Evolutionary conservation across 2,888 invertebrate species (phyloP).

Genomic region (Lingula anatina): DNA sequence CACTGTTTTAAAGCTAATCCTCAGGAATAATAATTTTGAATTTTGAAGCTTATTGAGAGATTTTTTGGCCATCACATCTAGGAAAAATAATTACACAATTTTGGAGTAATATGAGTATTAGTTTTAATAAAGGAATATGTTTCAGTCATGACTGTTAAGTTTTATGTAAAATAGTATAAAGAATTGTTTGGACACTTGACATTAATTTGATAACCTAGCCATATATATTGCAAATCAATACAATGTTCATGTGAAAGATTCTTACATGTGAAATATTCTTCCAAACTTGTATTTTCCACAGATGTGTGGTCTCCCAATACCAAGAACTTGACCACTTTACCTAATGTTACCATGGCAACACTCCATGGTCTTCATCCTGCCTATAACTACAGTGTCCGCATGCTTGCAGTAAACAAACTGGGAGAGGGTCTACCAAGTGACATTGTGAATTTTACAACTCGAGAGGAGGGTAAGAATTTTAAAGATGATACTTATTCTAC

Average conservation of each 20-base stretch:
- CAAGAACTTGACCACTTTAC: too few species aligned
- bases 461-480: conserved; percentile 67
- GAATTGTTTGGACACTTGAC: too few species aligned
- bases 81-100: too few species aligned
- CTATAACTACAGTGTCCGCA: conserved; percentile 79
- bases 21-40: too few species aligned
- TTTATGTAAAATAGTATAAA: too few species aligned
- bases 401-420: conserved; percentile 82
- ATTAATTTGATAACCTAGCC: not conserved
- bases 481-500: not conserved
- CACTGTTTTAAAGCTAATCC: too few species aligned
- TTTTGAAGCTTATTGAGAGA: too few species aligned
- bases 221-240: not conserved
- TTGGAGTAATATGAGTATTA: too few species aligned
- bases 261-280: not conserved
- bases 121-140: too few species aligned
- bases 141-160: too few species aligned
- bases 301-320: too few species aligned
- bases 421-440: conserved; percentile 81
- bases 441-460: conserved; percentile 70
- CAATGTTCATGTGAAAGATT: not conserved
- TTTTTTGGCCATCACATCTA: too few species aligned
- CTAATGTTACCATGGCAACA: conserved; percentile 58
- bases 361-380: conserved; percentile 74
- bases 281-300: conserved; percentile 4